These are phyloP conservation scores for Platynereis dumerilii DNA, from an alignment of 2,888 invertebrate genomes.

Conservation along the genomic window DNA sequence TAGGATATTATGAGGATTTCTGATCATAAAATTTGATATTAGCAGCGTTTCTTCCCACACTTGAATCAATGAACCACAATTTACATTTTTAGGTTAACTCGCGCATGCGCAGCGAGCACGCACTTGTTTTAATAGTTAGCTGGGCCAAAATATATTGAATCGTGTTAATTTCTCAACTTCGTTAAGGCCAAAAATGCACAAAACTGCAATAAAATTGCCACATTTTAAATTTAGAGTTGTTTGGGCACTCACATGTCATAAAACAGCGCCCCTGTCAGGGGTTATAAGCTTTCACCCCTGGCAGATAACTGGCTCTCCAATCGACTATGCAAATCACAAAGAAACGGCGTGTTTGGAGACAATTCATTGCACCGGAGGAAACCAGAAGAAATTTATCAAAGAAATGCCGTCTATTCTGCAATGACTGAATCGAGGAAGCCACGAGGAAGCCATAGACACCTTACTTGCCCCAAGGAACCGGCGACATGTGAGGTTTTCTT, in stretches of 20 bases:
- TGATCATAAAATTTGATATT: neutral
- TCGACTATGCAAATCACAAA: constrained; percentile 25
- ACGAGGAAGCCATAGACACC: neutral
- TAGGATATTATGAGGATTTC: neutral
- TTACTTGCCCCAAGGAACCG: neutral
- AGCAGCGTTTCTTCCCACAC: neutral
- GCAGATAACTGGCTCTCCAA: constrained; percentile 20
- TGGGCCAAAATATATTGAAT: constrained; percentile 20
- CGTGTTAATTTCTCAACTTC: no score
- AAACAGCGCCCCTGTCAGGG: neutral
- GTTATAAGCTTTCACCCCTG: neutral
- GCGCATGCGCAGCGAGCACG: constrained; percentile 21
- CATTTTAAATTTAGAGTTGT: neutral
- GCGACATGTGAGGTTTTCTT: neutral
- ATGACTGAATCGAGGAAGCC: no score
- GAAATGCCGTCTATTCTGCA: no score
- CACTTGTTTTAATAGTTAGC: constrained; percentile 24
- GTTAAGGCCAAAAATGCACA: no score
- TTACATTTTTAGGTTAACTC: constrained; percentile 11
- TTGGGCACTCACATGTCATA: neutral
- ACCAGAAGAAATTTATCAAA: no score
- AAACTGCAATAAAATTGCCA: neutral
- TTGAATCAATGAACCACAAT: constrained; percentile 4
- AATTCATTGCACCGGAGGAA: no score
- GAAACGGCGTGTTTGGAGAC: constrained; percentile 6